Base-by-base conservation (phyloP, 2,888 invertebrate species). In the Drosophila borealis region DNA sequence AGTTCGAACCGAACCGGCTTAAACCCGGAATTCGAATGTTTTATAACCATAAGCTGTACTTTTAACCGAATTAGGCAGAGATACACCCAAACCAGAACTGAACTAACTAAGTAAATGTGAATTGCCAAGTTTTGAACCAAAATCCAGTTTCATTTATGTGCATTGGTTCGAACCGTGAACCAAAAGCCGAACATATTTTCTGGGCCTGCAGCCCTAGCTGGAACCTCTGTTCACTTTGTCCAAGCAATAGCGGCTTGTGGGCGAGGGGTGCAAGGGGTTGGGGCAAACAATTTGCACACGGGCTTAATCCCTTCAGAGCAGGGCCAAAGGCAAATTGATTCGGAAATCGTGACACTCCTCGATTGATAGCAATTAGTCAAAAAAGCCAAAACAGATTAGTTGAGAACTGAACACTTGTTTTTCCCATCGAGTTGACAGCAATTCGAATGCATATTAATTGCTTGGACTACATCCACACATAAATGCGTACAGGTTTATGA, bases 1-100 rank as follows among this genome's bases (percentile, higher is more conserved):
- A 95, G 95, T 94, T 10, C 3, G 2, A 33, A 6, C 13, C 14
- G 39, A 51, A 14, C 17, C 2, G 50, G 25, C 0, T 29, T 29
- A 8, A 29, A 29, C 29, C 29, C 29, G 29, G 29, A 29, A 29
- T 29, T 29, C 1, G 2, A 25, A 13, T 36, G 19, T 17, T 17
- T 34, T 19, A 5, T 29, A 2, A 29, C 2, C 2, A 29, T 29
- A 29, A 29, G 29, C 2, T 29, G 8, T 29, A 29, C 2, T 8
- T 8, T 8, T 29, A 29, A 29, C 8, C 25, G 25, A 8, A 8
- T 5, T 8, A 25, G 25, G 6, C 5, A 1, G 6, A 6, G 25
- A 6, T 25, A 6, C 21, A 21, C 21, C 21, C 6, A 25, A 25
- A 25, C 5, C 6, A 25, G 25, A 25, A 25, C 25, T 25, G 6